Conservation (phyloP, 2,888 invertebrate genomes). For the Dynastes hyllus region DNA sequence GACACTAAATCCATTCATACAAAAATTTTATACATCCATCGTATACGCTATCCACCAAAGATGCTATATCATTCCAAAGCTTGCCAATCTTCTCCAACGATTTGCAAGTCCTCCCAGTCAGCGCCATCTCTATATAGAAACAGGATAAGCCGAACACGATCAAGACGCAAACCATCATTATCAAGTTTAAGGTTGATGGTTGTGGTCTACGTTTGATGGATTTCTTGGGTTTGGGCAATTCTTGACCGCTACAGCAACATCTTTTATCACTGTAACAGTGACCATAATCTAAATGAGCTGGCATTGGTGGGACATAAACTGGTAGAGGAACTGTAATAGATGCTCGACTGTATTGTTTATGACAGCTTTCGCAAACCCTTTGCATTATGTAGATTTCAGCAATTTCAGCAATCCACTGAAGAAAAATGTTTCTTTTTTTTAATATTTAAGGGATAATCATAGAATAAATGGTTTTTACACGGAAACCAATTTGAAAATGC, state of each 20-base stretch:
- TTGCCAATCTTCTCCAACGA: slow-evolving; percentile 11
- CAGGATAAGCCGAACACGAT: slow-evolving; percentile 4
- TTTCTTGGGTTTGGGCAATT: neutral
- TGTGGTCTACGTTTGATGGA: too few relatives aligned
- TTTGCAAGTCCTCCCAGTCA: slow-evolving; percentile 7
- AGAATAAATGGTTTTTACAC: too few relatives aligned
- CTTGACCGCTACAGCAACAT: neutral
- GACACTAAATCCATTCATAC: slow-evolving; percentile 23
- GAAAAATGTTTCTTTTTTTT: too few relatives aligned
- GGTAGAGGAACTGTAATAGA: neutral
- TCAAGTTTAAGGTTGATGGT: neutral
- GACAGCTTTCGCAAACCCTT: slow-evolving; percentile 6
- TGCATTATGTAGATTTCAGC: neutral
- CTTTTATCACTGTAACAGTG: neutral
- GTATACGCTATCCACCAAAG: neutral
- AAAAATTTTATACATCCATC: slow-evolving; percentile 9
- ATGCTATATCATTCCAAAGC: neutral
- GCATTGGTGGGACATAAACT: neutral
- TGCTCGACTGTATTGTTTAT: slow-evolving; percentile 4
- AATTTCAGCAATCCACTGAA: too few relatives aligned
- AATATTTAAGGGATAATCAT: too few relatives aligned
- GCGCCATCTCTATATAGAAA: slow-evolving; percentile 34
- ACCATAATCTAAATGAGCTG: neutral
- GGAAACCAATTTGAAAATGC: too few relatives aligned
- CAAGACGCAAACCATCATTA: slow-evolving; percentile 17